These are phyloP conservation scores for Teleopsis dalmanni DNA, from an alignment of 1,140 invertebrate species.

Conservation along the genomic window DNA sequence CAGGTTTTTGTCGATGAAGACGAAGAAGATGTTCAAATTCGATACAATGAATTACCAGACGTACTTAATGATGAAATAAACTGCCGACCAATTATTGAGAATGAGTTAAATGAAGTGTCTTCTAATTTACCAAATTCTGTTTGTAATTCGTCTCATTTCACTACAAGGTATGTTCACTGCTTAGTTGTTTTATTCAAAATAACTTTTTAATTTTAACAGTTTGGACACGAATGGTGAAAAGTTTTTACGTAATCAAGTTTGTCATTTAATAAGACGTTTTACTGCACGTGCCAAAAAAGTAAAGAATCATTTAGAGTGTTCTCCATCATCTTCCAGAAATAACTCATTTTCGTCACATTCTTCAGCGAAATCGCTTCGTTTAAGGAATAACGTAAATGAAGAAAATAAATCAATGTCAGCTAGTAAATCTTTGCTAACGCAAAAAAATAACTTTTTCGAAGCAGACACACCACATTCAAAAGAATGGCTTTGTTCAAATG, in stretches of 20 bases:
- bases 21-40: slow-evolving; percentile 40
- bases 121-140: too few relatives aligned
- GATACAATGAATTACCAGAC: slow-evolving; percentile 37
- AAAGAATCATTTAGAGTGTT: slow-evolving; percentile 51
- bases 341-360: slow-evolving; percentile 4
- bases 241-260: slow-evolving; percentile 44
- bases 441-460: slow-evolving; percentile 30
- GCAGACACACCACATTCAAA: slow-evolving; percentile 37
- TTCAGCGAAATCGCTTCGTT: not conserved
- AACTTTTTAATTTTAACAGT: not conserved
- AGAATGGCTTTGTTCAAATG: slow-evolving; percentile 36
- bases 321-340: slow-evolving; percentile 55
- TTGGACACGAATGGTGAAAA: not conserved
- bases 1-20: slow-evolving; percentile 28
- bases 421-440: slow-evolving; percentile 26
- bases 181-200: not conserved
- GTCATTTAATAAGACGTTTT: slow-evolving; percentile 53
- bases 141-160: too few relatives aligned
- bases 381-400: slow-evolving; percentile 17
- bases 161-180: not conserved
- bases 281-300: slow-evolving; percentile 51
- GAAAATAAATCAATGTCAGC: slow-evolving; percentile 28
- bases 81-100: slow-evolving; percentile 19
- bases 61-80: slow-evolving; percentile 37
- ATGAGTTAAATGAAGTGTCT: slow-evolving; percentile 34